Evolutionary conservation across 2,888 invertebrate genomes (phyloP).

Genomic region (Iselma pallidipennis): DNA sequence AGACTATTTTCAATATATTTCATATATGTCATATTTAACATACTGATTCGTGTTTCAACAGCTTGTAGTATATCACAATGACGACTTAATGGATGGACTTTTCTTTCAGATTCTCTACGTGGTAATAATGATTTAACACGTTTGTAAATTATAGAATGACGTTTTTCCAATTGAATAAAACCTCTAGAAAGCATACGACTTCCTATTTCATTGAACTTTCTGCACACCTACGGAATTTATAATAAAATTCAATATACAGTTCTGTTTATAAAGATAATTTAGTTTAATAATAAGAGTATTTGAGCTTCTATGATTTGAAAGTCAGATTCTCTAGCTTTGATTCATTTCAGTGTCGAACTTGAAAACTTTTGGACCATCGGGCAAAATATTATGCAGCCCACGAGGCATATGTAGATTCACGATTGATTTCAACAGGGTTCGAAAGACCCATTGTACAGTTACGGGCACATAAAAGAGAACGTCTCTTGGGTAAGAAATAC

Average conservation of each 20-base stretch:
- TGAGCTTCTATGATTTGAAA: no score
- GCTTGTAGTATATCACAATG: slow-evolving; percentile 89
- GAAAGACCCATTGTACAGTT: no score
- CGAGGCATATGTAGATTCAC: no score
- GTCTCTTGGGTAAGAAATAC: no score
- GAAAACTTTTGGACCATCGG: no score
- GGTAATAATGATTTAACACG: slow-evolving; percentile 82
- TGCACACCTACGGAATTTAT: slow-evolving; percentile 68
- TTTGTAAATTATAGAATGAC: slow-evolving; percentile 75
- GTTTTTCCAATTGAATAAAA: slow-evolving; percentile 77
- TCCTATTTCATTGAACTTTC: slow-evolving; percentile 74
- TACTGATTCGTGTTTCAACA: slow-evolving; percentile 87
- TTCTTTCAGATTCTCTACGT: slow-evolving; percentile 84
- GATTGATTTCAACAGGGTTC: no score
- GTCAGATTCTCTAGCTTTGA: no score
- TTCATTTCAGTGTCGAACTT: no score
- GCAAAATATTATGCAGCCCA: no score
- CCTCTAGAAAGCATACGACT: slow-evolving; percentile 79
- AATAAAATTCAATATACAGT: background rate
- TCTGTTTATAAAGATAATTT: background rate
- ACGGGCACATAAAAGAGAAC: no score
- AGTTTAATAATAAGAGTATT: no score
- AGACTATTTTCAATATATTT: slow-evolving; percentile 83
- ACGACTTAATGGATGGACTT: slow-evolving; percentile 81
- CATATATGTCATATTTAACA: slow-evolving; percentile 90